A percentile compares a stretch with the other conserved stretches of the same genome.
Evolutionary conservation across 2,888 invertebrate species (phyloP).

Genomic region (Platycnemis pennipes): DNA sequence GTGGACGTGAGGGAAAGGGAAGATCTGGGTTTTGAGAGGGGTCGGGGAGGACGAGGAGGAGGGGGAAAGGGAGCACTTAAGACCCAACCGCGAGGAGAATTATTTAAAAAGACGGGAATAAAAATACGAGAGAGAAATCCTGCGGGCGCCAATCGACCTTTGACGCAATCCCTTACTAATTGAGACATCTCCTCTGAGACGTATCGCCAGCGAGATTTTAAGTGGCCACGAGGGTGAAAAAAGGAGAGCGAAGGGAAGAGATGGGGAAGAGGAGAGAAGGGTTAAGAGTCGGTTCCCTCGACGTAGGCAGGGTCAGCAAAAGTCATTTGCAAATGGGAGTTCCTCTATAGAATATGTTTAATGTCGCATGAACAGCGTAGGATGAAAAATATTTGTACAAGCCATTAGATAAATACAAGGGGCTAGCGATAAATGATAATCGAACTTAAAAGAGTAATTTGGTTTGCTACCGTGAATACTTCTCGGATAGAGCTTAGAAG

Average conservation of each 20-base stretch:
- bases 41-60: not conserved
- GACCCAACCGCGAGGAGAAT: not conserved
- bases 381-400: too few relatives aligned
- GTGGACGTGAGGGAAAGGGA: not conserved
- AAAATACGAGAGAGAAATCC: constrained; percentile 20
- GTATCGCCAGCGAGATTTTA: too few relatives aligned
- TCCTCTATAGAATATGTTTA: too few relatives aligned
- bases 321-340: not conserved
- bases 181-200: constrained; percentile 52
- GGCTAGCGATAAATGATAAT: not conserved
- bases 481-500: too few relatives aligned
- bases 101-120: not conserved
- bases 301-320: not conserved
- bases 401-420: too few relatives aligned
- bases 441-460: not conserved
- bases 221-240: too few relatives aligned
- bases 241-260: not conserved
- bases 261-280: not conserved
- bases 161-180: constrained; percentile 57
- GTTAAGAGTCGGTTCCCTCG: not conserved
- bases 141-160: constrained; percentile 26
- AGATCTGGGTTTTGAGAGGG: not conserved
- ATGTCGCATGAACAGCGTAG: too few relatives aligned
- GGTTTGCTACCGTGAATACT: too few relatives aligned
- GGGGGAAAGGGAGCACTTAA: not conserved